Evolutionary conservation across 2,888 invertebrate species (phyloP).

Genomic region (Nemurella pictetii): DNA sequence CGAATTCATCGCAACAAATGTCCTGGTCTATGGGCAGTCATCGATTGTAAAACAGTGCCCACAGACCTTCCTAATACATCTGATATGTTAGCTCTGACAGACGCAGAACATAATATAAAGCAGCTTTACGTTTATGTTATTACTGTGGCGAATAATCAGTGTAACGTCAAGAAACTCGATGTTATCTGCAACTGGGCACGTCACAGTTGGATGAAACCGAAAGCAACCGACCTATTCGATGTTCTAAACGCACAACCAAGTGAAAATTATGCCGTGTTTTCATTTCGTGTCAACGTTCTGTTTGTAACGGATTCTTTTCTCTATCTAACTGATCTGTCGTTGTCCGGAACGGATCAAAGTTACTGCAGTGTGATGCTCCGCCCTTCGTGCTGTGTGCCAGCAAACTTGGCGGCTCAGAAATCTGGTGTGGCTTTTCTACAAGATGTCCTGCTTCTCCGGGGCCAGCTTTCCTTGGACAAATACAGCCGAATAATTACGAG

Average conservation of each 20-base stretch:
- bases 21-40: constrained; percentile 22
- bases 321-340: constrained; percentile 30
- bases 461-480: constrained; percentile 29
- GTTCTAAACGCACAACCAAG: not conserved
- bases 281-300: constrained; percentile 25
- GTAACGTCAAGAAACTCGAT: constrained; percentile 14
- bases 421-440: constrained; percentile 4
- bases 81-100: not conserved
- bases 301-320: not conserved
- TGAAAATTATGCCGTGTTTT: not conserved
- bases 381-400: constrained; percentile 22
- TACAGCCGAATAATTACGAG: constrained; percentile 29
- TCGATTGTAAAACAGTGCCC: not conserved
- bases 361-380: constrained; percentile 18
- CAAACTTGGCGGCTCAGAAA: not conserved
- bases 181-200: not conserved
- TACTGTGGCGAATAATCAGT: constrained; percentile 5
- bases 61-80: not conserved
- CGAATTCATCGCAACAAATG: constrained; percentile 32
- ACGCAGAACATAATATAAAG: not conserved
- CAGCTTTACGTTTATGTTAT: constrained; percentile 30
- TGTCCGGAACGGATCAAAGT: not conserved
- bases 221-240: not conserved
- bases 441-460: constrained; percentile 25
- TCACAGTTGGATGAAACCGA: not conserved